Base-by-base conservation (phyloP, 2,113 vertebrate genomes). In the Alethe diademata region DNA sequence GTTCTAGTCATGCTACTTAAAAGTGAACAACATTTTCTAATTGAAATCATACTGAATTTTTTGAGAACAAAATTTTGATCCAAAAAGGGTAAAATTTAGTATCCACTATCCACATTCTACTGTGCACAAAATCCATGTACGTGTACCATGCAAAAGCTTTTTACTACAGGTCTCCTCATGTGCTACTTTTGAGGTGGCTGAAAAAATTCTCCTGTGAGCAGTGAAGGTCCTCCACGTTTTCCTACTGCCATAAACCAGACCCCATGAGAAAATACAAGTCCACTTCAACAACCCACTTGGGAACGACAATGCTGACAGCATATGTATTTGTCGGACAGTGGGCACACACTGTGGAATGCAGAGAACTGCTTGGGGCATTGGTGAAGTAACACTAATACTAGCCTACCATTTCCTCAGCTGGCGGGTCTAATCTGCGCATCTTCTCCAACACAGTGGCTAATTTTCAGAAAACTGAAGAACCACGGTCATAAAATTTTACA, bases 401-500 rank as follows among this genome's bases (percentile, higher is more conserved):
- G 42, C 31, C 56, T 22, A 61, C 22, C 20, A 18, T 23, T 12
- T 69, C 43, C 48, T 35, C 75, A 69, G 31, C 48, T 42, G 14
- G 26, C 0, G 0, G 5, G 20, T 65, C 64, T 79, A 18, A 70
- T 12, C 67, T 14, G 11, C 6, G 2, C 20, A 25, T 28, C 58
- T 56, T 60, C 40, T 38, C 36, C 43, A 71, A 45, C 4, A 38
- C 10, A 26, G 26, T 2, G 4, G 79, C 1, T 42, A 18, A 54
- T 51, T 65, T 51, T 31, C 78, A 78, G 25, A 45, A 31, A 58
- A 54, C 22, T 8, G 14, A 2, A 45, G 20, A 40, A 74, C 19
- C 1, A 15, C 0, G 0, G 12, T 35, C 38, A 35, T 13, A 40
- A 61, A 35, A 54, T 19, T 28, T 50, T 54, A 43, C 0, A 0